Evolutionary conservation across 2,888 invertebrate genomes (phyloP).

Genomic region (Drosophila robusta): DNA sequence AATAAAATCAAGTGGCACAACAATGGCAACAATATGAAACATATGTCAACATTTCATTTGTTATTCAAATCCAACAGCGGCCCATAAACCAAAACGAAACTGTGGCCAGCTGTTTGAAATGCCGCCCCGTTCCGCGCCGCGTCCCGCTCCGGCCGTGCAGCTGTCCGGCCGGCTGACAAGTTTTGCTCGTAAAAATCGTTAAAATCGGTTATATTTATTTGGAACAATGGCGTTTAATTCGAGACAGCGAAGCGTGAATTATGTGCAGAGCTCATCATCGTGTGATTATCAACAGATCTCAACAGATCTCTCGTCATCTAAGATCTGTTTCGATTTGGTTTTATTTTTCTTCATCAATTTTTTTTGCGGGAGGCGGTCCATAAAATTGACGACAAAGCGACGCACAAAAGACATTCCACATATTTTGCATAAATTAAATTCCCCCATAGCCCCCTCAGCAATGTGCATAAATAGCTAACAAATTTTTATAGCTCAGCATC

Average conservation of each 20-base stretch:
- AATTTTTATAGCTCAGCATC: conserved; percentile 52
- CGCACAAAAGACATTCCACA: conserved; percentile 46
- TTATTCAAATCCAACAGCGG: conserved; percentile 76
- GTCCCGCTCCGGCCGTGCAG: background rate
- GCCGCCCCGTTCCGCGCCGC: background rate
- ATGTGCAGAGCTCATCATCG: conserved; percentile 66
- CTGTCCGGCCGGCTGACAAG: conserved; percentile 17
- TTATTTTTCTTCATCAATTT: background rate
- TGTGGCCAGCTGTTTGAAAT: conserved; percentile 50
- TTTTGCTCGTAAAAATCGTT: conserved; percentile 63
- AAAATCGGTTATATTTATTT: conserved; percentile 41
- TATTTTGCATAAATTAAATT: conserved; percentile 73
- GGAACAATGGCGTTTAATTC: conserved; percentile 76
- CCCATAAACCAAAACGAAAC: conserved; percentile 65
- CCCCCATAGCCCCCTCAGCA: background rate
- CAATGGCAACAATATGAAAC: conserved; percentile 75
- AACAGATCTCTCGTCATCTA: conserved; percentile 28
- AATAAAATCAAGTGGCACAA: conserved; percentile 42
- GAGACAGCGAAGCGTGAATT: conserved; percentile 64
- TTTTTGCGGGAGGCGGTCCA: conserved; percentile 15
- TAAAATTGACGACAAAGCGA: conserved; percentile 54
- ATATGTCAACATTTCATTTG: conserved; percentile 83
- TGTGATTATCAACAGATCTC: conserved; percentile 33
- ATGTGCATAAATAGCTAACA: conserved; percentile 56
- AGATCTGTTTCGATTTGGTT: conserved; percentile 20